phyloP scores from a whole-genome alignment of 2,888 invertebrate genomes.

The Mactromeris polynyma region DNA sequence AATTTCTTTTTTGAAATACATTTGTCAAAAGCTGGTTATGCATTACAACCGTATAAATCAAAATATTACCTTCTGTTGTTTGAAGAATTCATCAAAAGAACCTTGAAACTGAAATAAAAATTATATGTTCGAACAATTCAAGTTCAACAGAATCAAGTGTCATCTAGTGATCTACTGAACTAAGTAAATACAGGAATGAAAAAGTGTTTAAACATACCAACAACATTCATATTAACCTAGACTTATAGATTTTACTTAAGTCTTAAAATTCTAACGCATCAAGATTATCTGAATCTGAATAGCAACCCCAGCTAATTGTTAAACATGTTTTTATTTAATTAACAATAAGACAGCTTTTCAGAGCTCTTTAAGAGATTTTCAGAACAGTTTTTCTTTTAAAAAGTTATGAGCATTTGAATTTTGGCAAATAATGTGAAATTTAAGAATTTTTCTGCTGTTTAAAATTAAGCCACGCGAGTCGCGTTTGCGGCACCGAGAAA shows the following conservation, averaged over 20 bases:
- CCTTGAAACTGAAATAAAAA: constrained; percentile 58
- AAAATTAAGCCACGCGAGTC: too few species aligned
- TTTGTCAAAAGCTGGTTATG: background rate
- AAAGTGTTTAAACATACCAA: background rate
- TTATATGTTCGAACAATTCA: background rate
- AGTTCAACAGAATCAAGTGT: background rate
- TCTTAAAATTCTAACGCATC: background rate
- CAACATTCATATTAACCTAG: background rate
- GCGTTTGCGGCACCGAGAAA: too few species aligned
- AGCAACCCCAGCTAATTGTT: too few species aligned
- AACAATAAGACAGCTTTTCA: too few species aligned
- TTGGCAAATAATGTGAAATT: too few species aligned
- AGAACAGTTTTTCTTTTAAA: too few species aligned
- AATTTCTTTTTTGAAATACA: background rate
- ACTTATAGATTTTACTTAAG: background rate
- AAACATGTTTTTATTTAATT: too few species aligned
- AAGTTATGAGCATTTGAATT: too few species aligned
- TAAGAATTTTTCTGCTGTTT: too few species aligned
- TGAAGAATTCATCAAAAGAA: constrained; percentile 57
- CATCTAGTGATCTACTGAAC: background rate
- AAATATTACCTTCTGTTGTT: constrained; percentile 50
- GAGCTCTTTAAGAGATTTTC: too few species aligned
- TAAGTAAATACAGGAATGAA: background rate
- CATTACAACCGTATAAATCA: background rate
- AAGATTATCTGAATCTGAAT: too few species aligned